Base-by-base conservation (phyloP, 2,888 invertebrate genomes). In the Parnassius apollo region DNA sequence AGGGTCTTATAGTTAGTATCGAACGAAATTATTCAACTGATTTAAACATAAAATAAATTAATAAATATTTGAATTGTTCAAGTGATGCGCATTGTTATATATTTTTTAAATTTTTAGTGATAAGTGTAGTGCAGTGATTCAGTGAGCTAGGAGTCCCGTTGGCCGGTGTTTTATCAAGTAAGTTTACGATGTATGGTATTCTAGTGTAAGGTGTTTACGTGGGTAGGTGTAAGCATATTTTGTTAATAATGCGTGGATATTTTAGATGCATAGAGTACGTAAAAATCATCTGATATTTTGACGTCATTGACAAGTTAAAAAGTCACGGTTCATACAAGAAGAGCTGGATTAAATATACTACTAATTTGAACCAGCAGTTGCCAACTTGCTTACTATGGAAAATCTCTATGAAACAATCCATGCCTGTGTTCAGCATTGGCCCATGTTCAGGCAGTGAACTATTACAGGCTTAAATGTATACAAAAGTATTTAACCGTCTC, bases 111-210 rank as follows among this genome's bases (percentile, higher is more conserved):
- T 75, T 68, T 70, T 66, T 44, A 65, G 72, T 71, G 70, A 55
- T 60, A 51, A 63, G 70, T 74, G 72, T 68, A 68, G 70, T 73
- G 71, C 65, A 68, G 77, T 78, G 80, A 73, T 73, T 75, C 73
- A 65, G 72, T 59, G 65, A 65, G 58, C 68, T 66, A 55, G 71
- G 77, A 80, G 82, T 89, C 85, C 90, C 88, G 90, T 88, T 90
- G 85, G 75, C 76, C 78, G 78, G 76, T 76, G 74, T 79, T 81
- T 77, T 81, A 80, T 76, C 78, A 82, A 77, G 86, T 87, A 84
- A 85, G 86, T 85, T 83, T 75, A 76, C 76, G 77, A 71, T 72
- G 72, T 72, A 70, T 74, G 70, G 71, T 65, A 63, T 68, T 67
- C 59, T 68, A 55, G 60, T 75, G 69, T 78, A 54, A 48, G 44